A percentile compares a stretch with the other conserved stretches of the same genome.
Evolutionary conservation across 2,797 vertebrate species (phyloP).

Genomic region (Enteromius anoplus): DNA sequence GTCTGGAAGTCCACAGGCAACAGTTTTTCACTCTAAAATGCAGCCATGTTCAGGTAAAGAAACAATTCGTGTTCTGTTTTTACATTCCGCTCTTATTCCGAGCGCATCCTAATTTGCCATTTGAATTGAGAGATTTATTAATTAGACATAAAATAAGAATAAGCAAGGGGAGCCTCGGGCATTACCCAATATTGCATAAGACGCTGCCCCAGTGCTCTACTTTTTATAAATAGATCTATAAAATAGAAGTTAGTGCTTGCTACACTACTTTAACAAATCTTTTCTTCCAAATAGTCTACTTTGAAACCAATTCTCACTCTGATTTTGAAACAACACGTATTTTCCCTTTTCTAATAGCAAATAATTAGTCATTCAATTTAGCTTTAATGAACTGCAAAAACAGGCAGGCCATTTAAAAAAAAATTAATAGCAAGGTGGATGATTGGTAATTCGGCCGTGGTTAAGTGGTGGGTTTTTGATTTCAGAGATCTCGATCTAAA

Average conservation of each 20-base stretch:
- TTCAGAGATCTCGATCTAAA: constrained; percentile 36
- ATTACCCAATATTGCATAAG: constrained; percentile 45
- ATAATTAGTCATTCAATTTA: constrained; percentile 50
- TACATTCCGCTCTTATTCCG: constrained; percentile 19
- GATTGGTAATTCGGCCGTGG: constrained; percentile 30
- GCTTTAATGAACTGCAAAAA: constrained; percentile 44
- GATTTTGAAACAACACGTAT: background rate
- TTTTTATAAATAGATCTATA: constrained; percentile 40
- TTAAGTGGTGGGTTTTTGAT: constrained; percentile 48
- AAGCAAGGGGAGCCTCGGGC: constrained; percentile 19
- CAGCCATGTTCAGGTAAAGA: constrained; percentile 22
- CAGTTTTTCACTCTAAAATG: constrained; percentile 22
- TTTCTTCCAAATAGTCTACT: constrained; percentile 15
- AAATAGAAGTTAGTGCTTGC: constrained; percentile 11
- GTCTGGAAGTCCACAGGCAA: constrained; percentile 36
- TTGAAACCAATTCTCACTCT: constrained; percentile 12
- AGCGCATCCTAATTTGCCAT: constrained; percentile 34
- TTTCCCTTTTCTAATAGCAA: constrained; percentile 32
- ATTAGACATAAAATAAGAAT: constrained; percentile 44
- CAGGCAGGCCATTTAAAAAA: background rate
- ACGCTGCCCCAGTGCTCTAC: constrained; percentile 38
- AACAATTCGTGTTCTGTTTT: constrained; percentile 30
- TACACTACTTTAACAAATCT: background rate
- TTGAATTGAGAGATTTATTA: constrained; percentile 52
- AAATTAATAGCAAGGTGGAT: constrained; percentile 29